Evolutionary conservation across 2,113 vertebrate genomes (phyloP).

Genomic region (Gadus chalcogrammus): DNA sequence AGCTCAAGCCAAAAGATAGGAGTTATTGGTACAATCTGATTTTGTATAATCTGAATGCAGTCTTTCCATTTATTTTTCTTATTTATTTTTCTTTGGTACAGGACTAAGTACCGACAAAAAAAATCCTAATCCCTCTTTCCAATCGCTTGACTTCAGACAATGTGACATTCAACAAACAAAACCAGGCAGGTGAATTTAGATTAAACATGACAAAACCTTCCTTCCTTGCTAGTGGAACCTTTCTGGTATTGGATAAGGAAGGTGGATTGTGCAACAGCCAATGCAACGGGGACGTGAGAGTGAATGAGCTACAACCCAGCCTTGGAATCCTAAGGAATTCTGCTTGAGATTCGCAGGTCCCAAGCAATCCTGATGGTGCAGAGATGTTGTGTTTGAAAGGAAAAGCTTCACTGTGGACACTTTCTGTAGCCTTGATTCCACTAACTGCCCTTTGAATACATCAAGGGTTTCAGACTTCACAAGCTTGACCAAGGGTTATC

Average conservation of each 20-base stretch:
- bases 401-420: slow-evolving; percentile 51
- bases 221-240: background rate
- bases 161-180: slow-evolving; percentile 29
- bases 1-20: slow-evolving; percentile 63
- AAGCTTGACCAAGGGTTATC: slow-evolving; percentile 64
- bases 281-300: slow-evolving; percentile 9
- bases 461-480: slow-evolving; percentile 65
- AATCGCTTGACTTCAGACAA: slow-evolving; percentile 37
- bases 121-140: slow-evolving; percentile 33
- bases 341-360: slow-evolving; percentile 59
- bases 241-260: slow-evolving; percentile 42
- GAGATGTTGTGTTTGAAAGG: slow-evolving; percentile 50
- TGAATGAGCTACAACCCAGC: slow-evolving; percentile 27
- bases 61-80: background rate
- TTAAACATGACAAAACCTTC: slow-evolving; percentile 1
- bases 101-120: slow-evolving; percentile 25
- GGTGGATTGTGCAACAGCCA: slow-evolving; percentile 25
- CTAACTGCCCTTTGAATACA: slow-evolving; percentile 63
- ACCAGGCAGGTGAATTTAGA: background rate
- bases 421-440: slow-evolving; percentile 44
- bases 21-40: slow-evolving; percentile 48
- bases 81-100: slow-evolving; percentile 23
- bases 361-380: slow-evolving; percentile 68
- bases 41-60: slow-evolving; percentile 37
- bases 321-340: slow-evolving; percentile 33